Evolutionary conservation across 2,797 vertebrate genomes (phyloP), one percentile per base, ranked within the genome.

Genomic region (Jordanella pulchra): DNA sequence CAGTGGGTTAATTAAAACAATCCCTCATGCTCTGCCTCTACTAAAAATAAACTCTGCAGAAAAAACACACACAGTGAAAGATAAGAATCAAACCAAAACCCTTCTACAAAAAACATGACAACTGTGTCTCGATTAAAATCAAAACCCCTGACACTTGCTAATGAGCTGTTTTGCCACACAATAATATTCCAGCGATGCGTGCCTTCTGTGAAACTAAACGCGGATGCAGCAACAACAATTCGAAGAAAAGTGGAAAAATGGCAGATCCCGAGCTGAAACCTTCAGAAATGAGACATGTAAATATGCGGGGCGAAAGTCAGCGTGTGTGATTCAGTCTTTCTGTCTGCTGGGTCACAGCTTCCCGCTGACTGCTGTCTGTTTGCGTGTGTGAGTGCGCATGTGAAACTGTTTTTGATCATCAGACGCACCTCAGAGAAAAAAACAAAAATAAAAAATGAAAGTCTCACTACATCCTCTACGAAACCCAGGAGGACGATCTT

Each of bases 191-290:
- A 44, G 30, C 39, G 44, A 28, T 27, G 64, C 18, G 18, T 50
- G 60, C 61, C 21, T 86, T 88, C 86, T 56, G 50, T 69, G 82
- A 85, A 87, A 54, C 18, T 2, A 25, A 66, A 45, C 61, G 5
- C 5, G 55, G 67, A 73, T 69, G 54, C 28, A 73, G 76, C 5
- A 39, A 39, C n/a, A 82, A 85, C 86, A 89, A 78, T 76, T 64
- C 83, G 50, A 13, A 75, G 86, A 90, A 85, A 56, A 27, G 1
- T 81, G 76, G 72, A 81, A 81, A 72, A 65, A 68, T 55, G 68
- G 75, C 61, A 79, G 27, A 66, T 7, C 17, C 69, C 66, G 58
- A 68, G 70, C 51, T 13, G 50, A 76, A 77, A 58, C 69, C 75
- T 75, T 78, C 69, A 54, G 45, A 42, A 54, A 47, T 76, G 25